phyloP scores from a whole-genome alignment of 30 jellyfish, hydroid and myxozoan species.

The Nemopilema nomurai region DNA sequence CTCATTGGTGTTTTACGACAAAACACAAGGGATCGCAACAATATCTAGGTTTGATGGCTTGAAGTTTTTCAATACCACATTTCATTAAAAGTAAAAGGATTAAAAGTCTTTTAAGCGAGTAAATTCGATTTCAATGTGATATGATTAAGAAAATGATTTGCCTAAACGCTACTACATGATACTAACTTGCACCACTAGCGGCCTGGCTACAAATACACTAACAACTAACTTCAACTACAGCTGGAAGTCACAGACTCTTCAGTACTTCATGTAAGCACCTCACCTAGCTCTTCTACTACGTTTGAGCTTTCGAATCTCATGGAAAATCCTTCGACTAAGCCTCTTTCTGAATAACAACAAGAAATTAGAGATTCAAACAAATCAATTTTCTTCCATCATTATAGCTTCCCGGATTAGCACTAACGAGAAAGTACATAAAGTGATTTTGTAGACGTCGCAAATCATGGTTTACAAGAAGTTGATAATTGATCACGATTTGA shows the following conservation, averaged over 20 bases:
- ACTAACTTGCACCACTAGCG: not conserved
- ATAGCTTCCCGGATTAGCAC: not conserved
- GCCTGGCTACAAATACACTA: not conserved
- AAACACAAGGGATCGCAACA: no score
- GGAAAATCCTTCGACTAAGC: conserved; percentile 10
- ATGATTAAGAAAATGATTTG: no score
- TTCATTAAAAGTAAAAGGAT: no score
- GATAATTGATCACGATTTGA: no score
- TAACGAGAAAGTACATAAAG: no score
- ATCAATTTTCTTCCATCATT: not conserved
- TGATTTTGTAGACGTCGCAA: no score
- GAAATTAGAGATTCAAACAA: not conserved
- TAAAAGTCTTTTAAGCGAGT: no score
- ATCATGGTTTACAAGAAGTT: no score
- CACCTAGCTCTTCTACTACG: conserved; percentile 12
- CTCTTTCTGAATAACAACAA: conserved; percentile 13
- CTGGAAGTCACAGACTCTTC: not conserved
- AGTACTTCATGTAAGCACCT: not conserved
- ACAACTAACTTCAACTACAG: not conserved
- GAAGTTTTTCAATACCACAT: no score
- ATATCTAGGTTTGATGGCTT: no score
- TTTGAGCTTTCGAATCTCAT: conserved; percentile 20
- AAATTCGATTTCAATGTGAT: no score
- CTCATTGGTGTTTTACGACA: no score
- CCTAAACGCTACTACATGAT: not conserved